Conservation (phyloP, 1,140 invertebrate species). For the Zaprionus tsacasi region DNA sequence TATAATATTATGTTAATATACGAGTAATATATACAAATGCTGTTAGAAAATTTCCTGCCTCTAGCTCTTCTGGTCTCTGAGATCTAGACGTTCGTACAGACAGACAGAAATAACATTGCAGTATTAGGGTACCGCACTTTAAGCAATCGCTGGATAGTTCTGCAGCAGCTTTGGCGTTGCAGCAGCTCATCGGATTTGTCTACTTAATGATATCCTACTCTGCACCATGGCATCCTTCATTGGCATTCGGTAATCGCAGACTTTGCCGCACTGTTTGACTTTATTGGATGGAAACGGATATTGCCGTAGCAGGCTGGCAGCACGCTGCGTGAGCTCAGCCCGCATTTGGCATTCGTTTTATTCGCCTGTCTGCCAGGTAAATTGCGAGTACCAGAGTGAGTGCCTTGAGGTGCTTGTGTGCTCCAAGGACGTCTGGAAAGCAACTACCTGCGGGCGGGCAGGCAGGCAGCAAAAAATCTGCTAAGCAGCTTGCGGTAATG, state of each 20-base stretch:
- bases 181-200: slow-evolving; percentile 25
- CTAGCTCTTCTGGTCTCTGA: too few relatives aligned
- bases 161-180: background rate
- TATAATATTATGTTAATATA: too few relatives aligned
- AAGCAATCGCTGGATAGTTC: background rate
- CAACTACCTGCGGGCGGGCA: slow-evolving; percentile 15
- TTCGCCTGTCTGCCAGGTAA: slow-evolving; percentile 9
- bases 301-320: slow-evolving; percentile 17
- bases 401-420: background rate
- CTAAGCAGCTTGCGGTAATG: slow-evolving; percentile 40
- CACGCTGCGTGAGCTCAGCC: background rate
- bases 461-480: slow-evolving; percentile 19
- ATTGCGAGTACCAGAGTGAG: slow-evolving; percentile 4
- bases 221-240: slow-evolving; percentile 7
- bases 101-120: background rate
- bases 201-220: slow-evolving; percentile 10
- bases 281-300: slow-evolving; percentile 42
- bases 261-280: slow-evolving; percentile 27
- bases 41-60: too few relatives aligned
- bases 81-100: too few relatives aligned
- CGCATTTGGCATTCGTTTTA: background rate
- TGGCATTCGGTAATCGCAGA: slow-evolving; percentile 35
- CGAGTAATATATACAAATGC: too few relatives aligned
- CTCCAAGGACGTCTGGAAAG: slow-evolving; percentile 24
- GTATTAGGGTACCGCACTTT: background rate